A percentile compares a stretch with the other conserved stretches of the same genome.
Evolutionary conservation across 2,797 vertebrate species (phyloP).

Genomic region (Tapirus indicus): DNA sequence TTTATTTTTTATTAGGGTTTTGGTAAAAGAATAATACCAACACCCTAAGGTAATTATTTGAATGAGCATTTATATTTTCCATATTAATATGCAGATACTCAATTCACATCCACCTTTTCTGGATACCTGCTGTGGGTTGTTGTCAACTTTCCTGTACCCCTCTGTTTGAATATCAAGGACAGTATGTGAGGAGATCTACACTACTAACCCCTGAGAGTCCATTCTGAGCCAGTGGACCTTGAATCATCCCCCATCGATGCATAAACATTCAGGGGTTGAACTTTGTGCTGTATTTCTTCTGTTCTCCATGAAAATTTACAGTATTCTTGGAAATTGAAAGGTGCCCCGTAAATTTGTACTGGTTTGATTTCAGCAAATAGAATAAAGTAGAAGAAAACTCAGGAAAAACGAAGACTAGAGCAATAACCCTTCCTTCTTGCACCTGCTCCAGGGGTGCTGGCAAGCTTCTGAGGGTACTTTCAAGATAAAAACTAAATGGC

Average conservation of each 20-base stretch:
- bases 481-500: background rate
- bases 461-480: background rate
- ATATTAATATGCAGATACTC: background rate
- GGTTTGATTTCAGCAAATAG: background rate
- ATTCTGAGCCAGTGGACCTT: background rate
- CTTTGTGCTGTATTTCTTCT: background rate
- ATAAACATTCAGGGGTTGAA: background rate
- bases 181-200: too few species aligned
- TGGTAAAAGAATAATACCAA: background rate
- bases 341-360: background rate
- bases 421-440: background rate
- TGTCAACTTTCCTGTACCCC: background rate
- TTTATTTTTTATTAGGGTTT: background rate
- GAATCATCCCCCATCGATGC: background rate
- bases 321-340: background rate
- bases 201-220: background rate
- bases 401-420: background rate
- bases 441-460: background rate
- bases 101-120: background rate
- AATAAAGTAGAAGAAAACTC: background rate
- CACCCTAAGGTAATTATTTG: background rate
- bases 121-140: background rate
- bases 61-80: background rate
- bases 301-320: background rate
- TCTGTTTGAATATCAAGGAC: background rate